Evolutionary conservation across 53 echinoderm and acorn worm genomes (phyloP).

Genomic region (Paracentrotus lividus): DNA sequence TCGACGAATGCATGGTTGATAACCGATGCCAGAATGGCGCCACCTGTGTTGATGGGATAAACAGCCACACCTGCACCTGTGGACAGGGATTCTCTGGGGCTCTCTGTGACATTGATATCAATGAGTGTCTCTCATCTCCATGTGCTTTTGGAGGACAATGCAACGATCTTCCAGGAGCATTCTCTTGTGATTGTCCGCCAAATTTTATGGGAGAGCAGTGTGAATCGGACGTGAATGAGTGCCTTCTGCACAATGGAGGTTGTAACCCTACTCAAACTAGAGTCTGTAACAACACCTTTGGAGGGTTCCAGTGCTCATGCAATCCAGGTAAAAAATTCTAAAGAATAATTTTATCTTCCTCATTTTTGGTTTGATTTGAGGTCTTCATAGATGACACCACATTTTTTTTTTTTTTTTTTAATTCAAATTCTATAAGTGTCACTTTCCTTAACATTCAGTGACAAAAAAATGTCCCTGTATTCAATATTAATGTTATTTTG

Average conservation of each 20-base stretch:
- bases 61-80: slow-evolving; percentile 84
- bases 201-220: slow-evolving; percentile 86
- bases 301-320: slow-evolving; percentile 86
- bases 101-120: slow-evolving; percentile 81
- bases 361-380: too few species aligned
- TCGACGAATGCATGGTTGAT: slow-evolving; percentile 82
- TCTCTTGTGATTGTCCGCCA: slow-evolving; percentile 83
- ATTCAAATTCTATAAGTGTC: too few species aligned
- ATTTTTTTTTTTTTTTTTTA: too few species aligned
- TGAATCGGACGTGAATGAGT: slow-evolving; percentile 89
- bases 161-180: slow-evolving; percentile 76
- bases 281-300: slow-evolving; percentile 87
- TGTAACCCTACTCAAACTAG: slow-evolving; percentile 83
- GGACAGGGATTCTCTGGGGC: slow-evolving; percentile 80
- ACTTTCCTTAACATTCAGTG: too few species aligned
- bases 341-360: neutral
- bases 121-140: slow-evolving; percentile 88
- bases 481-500: too few species aligned
- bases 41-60: slow-evolving; percentile 85
- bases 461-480: too few species aligned
- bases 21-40: slow-evolving; percentile 89
- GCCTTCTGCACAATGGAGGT: slow-evolving; percentile 69
- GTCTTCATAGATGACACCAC: too few species aligned
- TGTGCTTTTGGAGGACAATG: slow-evolving; percentile 89
- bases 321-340: slow-evolving; percentile 44